These are phyloP conservation scores for Seison nebaliae DNA, from an alignment of 1,140 invertebrate genomes.

Conservation along the genomic window DNA sequence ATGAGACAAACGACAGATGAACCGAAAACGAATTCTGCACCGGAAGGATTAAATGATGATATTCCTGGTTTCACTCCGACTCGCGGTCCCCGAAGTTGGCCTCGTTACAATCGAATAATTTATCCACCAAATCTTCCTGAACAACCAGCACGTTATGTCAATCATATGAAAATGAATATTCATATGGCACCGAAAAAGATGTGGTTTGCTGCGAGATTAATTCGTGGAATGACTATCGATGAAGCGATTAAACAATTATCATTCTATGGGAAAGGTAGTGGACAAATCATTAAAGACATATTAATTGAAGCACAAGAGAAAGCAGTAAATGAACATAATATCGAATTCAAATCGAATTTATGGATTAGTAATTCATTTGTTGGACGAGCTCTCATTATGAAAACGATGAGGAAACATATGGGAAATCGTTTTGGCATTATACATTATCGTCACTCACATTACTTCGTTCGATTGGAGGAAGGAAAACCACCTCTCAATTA, in stretches of 20 bases:
- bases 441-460: slow-evolving; percentile 51
- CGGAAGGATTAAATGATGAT: no score
- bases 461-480: slow-evolving; percentile 66
- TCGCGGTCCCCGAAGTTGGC: slow-evolving; percentile 9
- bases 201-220: slow-evolving; percentile 50
- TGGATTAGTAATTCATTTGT: slow-evolving; percentile 37
- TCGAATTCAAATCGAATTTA: slow-evolving; percentile 73
- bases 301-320: slow-evolving; percentile 52
- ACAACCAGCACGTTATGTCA: slow-evolving; percentile 3
- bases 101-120: slow-evolving; percentile 10
- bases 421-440: slow-evolving; percentile 40
- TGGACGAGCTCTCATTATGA: slow-evolving; percentile 43
- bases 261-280: slow-evolving; percentile 56
- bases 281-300: slow-evolving; percentile 44
- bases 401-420: slow-evolving; percentile 55
- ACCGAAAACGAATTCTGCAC: no score
- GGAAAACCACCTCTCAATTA: slow-evolving; percentile 44
- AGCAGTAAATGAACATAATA: slow-evolving; percentile 60
- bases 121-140: slow-evolving; percentile 8
- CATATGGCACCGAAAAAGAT: slow-evolving; percentile 68
- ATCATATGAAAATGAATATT: slow-evolving; percentile 36
- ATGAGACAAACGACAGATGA: no score
- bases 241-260: slow-evolving; percentile 43
- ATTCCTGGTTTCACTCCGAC: no score
- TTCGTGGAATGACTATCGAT: slow-evolving; percentile 61